Conservation (phyloP, 2,113 vertebrate genomes). For the Salvelinus alpinus region DNA sequence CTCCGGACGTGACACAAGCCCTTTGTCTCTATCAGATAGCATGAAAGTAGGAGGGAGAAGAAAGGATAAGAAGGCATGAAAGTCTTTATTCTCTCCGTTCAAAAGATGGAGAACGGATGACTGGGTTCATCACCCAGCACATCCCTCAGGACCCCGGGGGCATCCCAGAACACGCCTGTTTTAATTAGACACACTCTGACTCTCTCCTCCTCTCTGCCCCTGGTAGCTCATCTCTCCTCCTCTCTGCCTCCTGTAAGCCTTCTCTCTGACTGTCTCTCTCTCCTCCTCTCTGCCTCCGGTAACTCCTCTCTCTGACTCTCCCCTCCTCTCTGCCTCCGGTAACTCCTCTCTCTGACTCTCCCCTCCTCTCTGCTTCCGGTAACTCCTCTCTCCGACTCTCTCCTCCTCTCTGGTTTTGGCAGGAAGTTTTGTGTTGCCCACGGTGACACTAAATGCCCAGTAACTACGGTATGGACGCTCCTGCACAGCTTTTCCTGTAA, state of each 20-base stretch:
- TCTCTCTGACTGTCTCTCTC: no score
- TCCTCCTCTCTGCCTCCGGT: no score
- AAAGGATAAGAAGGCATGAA: constrained; percentile 37
- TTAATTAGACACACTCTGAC: constrained; percentile 58
- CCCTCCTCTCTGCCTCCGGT: no score
- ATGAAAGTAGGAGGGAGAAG: constrained; percentile 17
- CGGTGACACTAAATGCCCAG: constrained; percentile 55
- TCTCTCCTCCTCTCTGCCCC: not conserved
- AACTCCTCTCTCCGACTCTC: no score
- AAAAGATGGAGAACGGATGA: constrained; percentile 49
- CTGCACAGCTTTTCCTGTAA: constrained; percentile 63
- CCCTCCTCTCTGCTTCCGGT: no score
- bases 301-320: no score
- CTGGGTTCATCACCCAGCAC: constrained; percentile 50
- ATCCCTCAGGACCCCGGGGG: constrained; percentile 41
- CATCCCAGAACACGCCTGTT: constrained; percentile 50
- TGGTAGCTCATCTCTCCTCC: no score
- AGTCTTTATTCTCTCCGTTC: constrained; percentile 47
- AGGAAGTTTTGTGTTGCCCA: constrained; percentile 48
- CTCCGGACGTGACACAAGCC: constrained; percentile 50
- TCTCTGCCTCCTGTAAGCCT: no score
- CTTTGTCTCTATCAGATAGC: constrained; percentile 55
- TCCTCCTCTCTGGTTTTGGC: constrained; percentile 41
- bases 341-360: no score
- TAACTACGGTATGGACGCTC: constrained; percentile 27